These are phyloP conservation scores for Ganaspis brasiliensis DNA, from an alignment of 2,888 invertebrate species.

Conservation along the genomic window DNA sequence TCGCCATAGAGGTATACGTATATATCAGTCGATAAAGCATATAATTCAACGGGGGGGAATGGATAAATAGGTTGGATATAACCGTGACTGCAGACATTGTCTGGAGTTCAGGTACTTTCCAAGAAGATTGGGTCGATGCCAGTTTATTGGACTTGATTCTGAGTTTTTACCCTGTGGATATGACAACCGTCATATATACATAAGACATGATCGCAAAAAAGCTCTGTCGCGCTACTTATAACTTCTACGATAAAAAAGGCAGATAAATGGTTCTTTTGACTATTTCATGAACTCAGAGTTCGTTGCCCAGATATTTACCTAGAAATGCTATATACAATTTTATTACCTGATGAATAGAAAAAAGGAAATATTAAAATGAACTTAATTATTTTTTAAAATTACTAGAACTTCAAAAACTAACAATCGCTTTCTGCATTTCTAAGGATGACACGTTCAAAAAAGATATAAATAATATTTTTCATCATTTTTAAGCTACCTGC, in stretches of 20 bases:
- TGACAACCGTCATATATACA: conserved; percentile 5
- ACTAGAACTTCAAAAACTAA: too few species aligned
- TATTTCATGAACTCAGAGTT: conserved; percentile 30
- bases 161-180: conserved; percentile 45
- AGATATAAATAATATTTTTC: too few species aligned
- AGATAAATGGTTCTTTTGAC: conserved; percentile 9
- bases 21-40: conserved; percentile 8
- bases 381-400: too few species aligned
- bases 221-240: conserved; percentile 22
- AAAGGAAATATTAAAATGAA: too few species aligned
- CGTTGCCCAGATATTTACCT: background rate
- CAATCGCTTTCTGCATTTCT: too few species aligned
- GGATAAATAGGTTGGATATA: conserved; percentile 46
- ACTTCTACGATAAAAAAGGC: conserved; percentile 12
- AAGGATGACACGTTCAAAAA: too few species aligned
- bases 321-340: conserved; percentile 1
- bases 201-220: conserved; percentile 32
- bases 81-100: conserved; percentile 52
- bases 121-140: conserved; percentile 56
- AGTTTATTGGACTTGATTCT: conserved; percentile 59
- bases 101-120: conserved; percentile 56
- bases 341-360: too few species aligned
- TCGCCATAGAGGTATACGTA: background rate
- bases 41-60: conserved; percentile 15
- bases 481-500: too few species aligned